phyloP scores from a whole-genome alignment of 2,113 vertebrate species.

The Sander vitreus region DNA sequence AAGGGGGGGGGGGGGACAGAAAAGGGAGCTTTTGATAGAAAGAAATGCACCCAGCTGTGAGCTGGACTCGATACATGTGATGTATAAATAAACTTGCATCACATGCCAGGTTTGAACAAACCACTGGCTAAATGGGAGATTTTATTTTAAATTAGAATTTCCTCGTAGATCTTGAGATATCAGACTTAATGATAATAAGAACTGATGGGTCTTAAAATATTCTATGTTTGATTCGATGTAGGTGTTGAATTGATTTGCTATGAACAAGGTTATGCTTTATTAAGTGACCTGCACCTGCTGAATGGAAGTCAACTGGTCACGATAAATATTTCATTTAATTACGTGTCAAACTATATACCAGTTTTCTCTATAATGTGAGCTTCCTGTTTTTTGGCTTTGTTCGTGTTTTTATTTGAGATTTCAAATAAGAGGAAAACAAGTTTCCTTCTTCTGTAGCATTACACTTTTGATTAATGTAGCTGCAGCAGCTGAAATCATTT shows the following conservation, averaged over 20 bases:
- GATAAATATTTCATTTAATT: constrained; percentile 37
- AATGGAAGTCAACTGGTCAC: constrained; percentile 12
- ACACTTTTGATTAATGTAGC: constrained; percentile 54
- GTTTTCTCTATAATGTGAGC: constrained; percentile 26
- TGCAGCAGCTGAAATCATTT: constrained; percentile 43
- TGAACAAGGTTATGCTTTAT: constrained; percentile 45
- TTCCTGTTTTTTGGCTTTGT: neutral
- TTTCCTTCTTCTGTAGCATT: constrained; percentile 29
- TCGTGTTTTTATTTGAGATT: constrained; percentile 22
- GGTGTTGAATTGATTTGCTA: constrained; percentile 49
- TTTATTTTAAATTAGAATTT: constrained; percentile 79
- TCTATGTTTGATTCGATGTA: constrained; percentile 47
- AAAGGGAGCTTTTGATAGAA: constrained; percentile 85
- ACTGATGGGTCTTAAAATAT: constrained; percentile 64
- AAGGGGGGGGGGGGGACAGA: constrained; percentile 43
- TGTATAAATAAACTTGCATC: constrained; percentile 85
- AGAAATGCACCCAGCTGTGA: constrained; percentile 84
- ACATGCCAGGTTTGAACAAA: constrained; percentile 80
- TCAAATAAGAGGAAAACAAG: constrained; percentile 15
- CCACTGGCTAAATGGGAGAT: constrained; percentile 74
- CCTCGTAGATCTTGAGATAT: constrained; percentile 75
- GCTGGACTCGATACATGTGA: constrained; percentile 81
- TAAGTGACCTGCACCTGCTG: constrained; percentile 46
- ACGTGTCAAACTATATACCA: constrained; percentile 20
- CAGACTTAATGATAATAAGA: constrained; percentile 64